Evolutionary conservation across 2,797 vertebrate genomes (phyloP).

Genomic region (Argya squamiceps): DNA sequence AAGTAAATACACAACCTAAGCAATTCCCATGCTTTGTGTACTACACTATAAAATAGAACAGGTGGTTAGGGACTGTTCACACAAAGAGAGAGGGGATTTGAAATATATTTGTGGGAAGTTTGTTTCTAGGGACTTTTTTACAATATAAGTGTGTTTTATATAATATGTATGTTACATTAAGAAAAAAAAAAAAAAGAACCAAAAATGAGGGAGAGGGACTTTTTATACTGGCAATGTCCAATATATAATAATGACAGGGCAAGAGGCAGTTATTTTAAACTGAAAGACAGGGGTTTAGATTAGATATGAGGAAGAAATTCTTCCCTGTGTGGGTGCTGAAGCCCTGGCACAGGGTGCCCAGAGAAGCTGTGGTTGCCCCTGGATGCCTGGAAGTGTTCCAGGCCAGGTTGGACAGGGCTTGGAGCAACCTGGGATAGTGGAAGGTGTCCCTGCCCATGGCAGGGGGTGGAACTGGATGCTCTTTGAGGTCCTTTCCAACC

Average conservation of each 20-base stretch:
- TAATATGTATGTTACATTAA: background rate
- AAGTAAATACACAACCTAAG: background rate
- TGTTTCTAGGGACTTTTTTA: background rate
- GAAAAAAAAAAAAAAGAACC: background rate
- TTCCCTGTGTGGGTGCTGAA: accelerated
- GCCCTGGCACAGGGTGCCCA: background rate
- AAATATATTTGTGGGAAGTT: background rate
- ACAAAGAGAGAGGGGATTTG: background rate
- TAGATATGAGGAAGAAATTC: background rate
- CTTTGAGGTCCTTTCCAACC: background rate
- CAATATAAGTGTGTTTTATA: background rate
- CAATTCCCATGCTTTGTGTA: background rate
- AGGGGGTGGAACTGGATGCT: accelerated
- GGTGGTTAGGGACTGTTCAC: background rate
- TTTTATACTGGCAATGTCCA: background rate
- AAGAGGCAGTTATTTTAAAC: background rate
- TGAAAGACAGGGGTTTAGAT: background rate
- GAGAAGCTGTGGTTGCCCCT: background rate
- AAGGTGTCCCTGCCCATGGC: background rate
- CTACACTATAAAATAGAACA: background rate
- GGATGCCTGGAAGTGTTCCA: background rate
- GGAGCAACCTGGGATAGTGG: accelerated
- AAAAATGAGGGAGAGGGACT: background rate
- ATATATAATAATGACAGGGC: background rate
- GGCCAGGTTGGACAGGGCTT: accelerated